Base-by-base conservation (phyloP, 2,113 vertebrate species). In the Hystrix brachyura region DNA sequence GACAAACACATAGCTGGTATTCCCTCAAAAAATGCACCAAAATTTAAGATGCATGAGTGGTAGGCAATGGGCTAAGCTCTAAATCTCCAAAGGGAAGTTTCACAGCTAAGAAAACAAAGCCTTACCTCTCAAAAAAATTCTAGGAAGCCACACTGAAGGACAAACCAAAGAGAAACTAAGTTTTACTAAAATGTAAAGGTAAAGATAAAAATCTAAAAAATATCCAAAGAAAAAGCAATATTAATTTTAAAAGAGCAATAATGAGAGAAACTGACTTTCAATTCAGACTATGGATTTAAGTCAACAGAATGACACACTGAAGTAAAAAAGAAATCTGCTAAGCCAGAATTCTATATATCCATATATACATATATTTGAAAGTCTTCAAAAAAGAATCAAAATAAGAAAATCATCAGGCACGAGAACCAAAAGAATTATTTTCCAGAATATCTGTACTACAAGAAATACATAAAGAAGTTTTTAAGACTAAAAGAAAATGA, bases 401-500 rank as follows among this genome's bases (percentile, higher is more conserved):
- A 80, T 64, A 80, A 57, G 48, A 60, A 34, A 23, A 55, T 34
- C 80, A 81, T 86, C 46, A 94, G 71, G 57, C 29, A 80, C 2
- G 21, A 64, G 81, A 91, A 53, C 34, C 67, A 43, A 59, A 85
- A 93, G 18, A 94, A 81, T 91, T 64, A 13, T 32, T 81, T 90
- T 12, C 74, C 48, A 38, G 57, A 10, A 51, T 18, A 43, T 81
- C 48, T 86, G 12, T 7, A 59, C 48, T 59, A 38, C 12, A 57
- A 57, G 23, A 79, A 80, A 79, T 74, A 48, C 9, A 7, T 69
- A 72, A 64, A 72, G n/a, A 65, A 57, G 13, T 91, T 87, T 15
- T 74, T 60, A 67, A 60, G 21, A 82, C 65, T 74, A 87, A 91
- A 91, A 81, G 27, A 78, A 91, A 96, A 67, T 82, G 7, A 83